phyloP scores from a whole-genome alignment of 2,797 vertebrate genomes.

The Thunnus albacares region DNA sequence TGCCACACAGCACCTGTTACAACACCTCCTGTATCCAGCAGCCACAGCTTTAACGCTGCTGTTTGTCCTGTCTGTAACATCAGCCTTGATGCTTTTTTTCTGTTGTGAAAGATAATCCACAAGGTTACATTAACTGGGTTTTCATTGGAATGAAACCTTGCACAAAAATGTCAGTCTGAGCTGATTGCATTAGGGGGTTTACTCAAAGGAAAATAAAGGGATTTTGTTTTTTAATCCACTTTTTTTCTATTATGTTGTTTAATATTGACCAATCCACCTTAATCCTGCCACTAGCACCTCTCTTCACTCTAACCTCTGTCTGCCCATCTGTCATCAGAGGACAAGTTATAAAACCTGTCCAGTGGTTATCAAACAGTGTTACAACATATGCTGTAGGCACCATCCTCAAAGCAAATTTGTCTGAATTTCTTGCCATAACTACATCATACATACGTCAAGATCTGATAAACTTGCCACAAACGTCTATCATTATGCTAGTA shows the following conservation, averaged over 20 bases:
- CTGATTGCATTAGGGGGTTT: neutral
- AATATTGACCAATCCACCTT: neutral
- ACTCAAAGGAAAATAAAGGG: neutral
- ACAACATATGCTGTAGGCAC: neutral
- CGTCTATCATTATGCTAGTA: neutral
- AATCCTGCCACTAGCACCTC: neutral
- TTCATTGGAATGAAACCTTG: neutral
- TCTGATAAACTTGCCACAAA: neutral
- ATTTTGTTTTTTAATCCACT: neutral
- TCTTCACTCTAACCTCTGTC: neutral
- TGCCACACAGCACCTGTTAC: conserved; percentile 47
- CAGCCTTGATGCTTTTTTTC: neutral
- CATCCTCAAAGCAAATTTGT: neutral
- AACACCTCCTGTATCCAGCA: conserved; percentile 28
- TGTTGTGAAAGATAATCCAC: neutral
- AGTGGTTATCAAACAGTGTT: neutral
- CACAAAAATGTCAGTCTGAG: neutral
- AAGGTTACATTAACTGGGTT: conserved; percentile 30
- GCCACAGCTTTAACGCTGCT: conserved; percentile 15
- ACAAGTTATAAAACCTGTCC: conserved; percentile 3
- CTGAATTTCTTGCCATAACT: neutral
- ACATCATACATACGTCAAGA: neutral
- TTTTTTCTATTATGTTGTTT: conserved; percentile 8
- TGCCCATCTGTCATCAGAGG: neutral
- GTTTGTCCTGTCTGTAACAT: conserved; percentile 2